These are phyloP conservation scores for Ctenoplectra terminalis DNA, from an alignment of 1,140 invertebrate genomes.

Conservation along the genomic window DNA sequence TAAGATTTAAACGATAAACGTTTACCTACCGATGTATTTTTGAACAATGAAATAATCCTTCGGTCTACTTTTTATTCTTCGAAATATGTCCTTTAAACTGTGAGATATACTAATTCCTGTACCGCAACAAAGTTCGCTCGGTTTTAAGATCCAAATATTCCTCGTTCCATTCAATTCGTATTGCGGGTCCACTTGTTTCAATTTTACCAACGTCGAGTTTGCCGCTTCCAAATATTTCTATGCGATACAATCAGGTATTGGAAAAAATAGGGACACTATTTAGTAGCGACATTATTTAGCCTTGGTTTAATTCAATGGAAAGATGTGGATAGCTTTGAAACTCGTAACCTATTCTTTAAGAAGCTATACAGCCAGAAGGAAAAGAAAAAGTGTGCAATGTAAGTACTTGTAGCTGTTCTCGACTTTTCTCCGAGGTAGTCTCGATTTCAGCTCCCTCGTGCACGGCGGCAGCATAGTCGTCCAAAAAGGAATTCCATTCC, in stretches of 20 bases:
- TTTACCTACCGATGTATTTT: constrained; percentile 93
- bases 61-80: constrained; percentile 84
- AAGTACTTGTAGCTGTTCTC: constrained; percentile 50
- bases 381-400: neutral
- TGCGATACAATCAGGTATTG: neutral
- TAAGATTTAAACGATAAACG: too few relatives aligned
- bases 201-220: constrained; percentile 83
- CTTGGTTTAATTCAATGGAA: too few relatives aligned
- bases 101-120: constrained; percentile 91
- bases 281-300: too few relatives aligned
- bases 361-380: too few relatives aligned
- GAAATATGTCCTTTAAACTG: constrained; percentile 87
- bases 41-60: constrained; percentile 93
- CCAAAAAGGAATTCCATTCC: constrained; percentile 90
- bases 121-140: constrained; percentile 92
- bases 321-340: too few relatives aligned
- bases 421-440: constrained; percentile 30
- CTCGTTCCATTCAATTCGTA: constrained; percentile 89
- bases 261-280: too few relatives aligned
- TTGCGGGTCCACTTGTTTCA: constrained; percentile 86
- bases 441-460: constrained; percentile 75
- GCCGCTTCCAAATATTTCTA: constrained; percentile 64
- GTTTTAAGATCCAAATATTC: constrained; percentile 97
- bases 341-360: too few relatives aligned
- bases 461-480: constrained; percentile 83